Base-by-base conservation (phyloP, 2,888 invertebrate species). In the Parnassius glacialis region DNA sequence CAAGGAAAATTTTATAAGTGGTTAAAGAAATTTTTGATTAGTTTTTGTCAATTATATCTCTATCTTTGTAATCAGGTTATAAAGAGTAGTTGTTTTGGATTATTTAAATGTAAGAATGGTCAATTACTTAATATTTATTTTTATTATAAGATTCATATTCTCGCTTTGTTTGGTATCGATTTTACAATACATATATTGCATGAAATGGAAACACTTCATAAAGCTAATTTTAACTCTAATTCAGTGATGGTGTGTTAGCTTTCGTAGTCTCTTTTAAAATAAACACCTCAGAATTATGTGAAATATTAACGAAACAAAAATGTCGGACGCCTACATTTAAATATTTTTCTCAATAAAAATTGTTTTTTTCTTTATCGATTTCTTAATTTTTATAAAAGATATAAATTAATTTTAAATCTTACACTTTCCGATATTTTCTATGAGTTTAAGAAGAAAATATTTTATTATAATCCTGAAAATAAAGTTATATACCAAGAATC, bases 101-200 rank as follows among this genome's bases (percentile, higher is more conserved):
- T 85, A 79, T 88, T 90, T 88, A 89, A 84, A 82, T 88, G 79
- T 90, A 90, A 90, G 88, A 82, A 85, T 78, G 82, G 90, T 90
- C 90, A 90, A 90, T 90, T 90, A 90, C 79, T 85, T 85, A 85
- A 71, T 72, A 68, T 78, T 87, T 85, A 80, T 84, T 87, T 90
- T 87, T 71, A 78, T 71, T 75, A 71, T 86, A 87, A 83, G 84
- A 74, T 68, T 73, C 68, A 64, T 68, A 61, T 61, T 79, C 79
- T 81, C 69, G 81, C 81, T 80, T 79, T 58, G 62, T 76, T 74
- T 71, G 55, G 20, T 25, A 43, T 45, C 12, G n/a, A 48, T 48
- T 13, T n/a, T 13, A 48, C 12, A 48, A 55, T 55, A 20, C 10
- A 34, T 34, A 34, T 55, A 45, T 48, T 43, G 56, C 63, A n/a